Conservation (phyloP, 2,888 invertebrate species). For the Toxonevra muliebris region DNA sequence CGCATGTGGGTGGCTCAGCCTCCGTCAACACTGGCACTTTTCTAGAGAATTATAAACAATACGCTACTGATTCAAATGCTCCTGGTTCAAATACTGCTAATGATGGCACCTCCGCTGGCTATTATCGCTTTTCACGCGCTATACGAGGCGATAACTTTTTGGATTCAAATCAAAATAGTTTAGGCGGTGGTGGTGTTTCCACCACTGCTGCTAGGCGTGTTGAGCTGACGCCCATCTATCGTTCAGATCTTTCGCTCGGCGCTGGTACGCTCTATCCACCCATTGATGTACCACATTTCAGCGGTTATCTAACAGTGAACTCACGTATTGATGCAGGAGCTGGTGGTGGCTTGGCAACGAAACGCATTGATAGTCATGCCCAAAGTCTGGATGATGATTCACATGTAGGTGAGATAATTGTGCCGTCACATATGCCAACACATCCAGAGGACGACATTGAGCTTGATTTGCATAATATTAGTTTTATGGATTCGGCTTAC, state of each 20-base stretch:
- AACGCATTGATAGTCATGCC: conserved; percentile 33
- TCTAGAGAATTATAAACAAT: conserved; percentile 48
- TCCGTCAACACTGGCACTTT: conserved; percentile 42
- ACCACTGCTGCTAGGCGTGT: conserved; percentile 2
- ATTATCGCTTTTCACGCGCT: conserved; percentile 55
- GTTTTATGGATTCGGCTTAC: conserved; percentile 48
- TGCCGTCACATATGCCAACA: conserved; percentile 42
- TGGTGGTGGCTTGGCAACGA: no score
- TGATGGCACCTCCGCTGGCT: conserved; percentile 33
- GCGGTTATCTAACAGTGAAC: conserved; percentile 39
- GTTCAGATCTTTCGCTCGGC: conserved; percentile 47
- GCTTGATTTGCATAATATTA: conserved; percentile 48
- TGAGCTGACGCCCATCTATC: conserved; percentile 48
- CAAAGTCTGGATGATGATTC: conserved; percentile 47
- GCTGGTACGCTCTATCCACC: conserved; percentile 53
- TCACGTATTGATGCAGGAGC: conserved; percentile 33
- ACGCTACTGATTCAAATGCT: conserved; percentile 3
- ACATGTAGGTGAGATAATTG: conserved; percentile 41
- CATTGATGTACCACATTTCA: conserved; percentile 51
- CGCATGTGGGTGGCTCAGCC: conserved; percentile 33
- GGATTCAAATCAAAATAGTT: conserved; percentile 51
- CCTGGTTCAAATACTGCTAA: neutral
- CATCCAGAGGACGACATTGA: conserved; percentile 55
- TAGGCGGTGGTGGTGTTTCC: conserved; percentile 32
- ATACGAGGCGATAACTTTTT: conserved; percentile 50